Base-by-base conservation (phyloP, 2,888 invertebrate genomes). In the Pimpla rufipes region DNA sequence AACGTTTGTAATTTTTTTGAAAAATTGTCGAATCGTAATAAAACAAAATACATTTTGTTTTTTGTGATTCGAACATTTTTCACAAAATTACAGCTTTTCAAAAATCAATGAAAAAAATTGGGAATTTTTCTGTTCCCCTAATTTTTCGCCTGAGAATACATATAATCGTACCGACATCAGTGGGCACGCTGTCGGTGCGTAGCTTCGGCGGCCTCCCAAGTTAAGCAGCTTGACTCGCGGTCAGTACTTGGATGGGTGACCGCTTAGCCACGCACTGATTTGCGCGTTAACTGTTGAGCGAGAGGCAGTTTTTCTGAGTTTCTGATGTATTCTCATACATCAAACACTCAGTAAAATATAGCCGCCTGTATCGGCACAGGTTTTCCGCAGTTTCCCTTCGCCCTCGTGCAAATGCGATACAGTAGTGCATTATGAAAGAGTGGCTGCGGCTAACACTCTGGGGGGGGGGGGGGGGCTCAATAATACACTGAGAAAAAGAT, bases 61-160 rank as follows among this genome's bases (percentile, higher is more conserved):
- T 29, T 29, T 29, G 5, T 29, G 5, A 29, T 29, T 29, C 29
- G 29, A 29, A 29, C 29, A 5, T 47, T 47, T 47, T n/a, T n/a
- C 6, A 47, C n/a, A 47, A 47, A 47, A 47, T 7, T 2, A 47
- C 47, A n/a, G n/a, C 8, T 47, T 47, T 47, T 16, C 6, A 47
- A 47, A 47, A 47, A 47, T 47, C 47, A 16, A 47, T 47, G 16
- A 16, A 16, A 47, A 47, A 47, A 47, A 47, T 6, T 47, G 47
- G n/a, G 47, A 47, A 47, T 47, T 47, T 47, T 47, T 47, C 47
- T 47, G 47, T 47, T 47, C 47, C 16, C 16, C 8, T 16, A 47
- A 47, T 47, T 16, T 47, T 47, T 47, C 16, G 47, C n/a, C 16
- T 47, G 29, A 62, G 16, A 16, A 47, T 16, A 47, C 16, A 47